Evolutionary conservation across 23 tunicate genomes (phyloP), one percentile per base, ranked within the genome.

Genomic region (Ascidia mentula): DNA sequence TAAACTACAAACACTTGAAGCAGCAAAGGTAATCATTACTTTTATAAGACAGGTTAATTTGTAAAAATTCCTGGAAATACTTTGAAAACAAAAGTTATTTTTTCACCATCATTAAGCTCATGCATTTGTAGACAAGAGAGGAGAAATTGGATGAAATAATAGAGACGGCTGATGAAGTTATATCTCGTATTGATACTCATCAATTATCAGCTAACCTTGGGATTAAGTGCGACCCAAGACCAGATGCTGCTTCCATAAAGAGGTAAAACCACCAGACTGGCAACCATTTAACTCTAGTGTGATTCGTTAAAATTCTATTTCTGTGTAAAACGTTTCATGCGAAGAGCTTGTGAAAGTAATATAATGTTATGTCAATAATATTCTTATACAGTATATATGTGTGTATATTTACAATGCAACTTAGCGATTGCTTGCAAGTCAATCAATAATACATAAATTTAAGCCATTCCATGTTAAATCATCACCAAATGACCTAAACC

Each of bases 211-310:
- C 89, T 12, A 84, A 88, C 65, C 82, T 88, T 36, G 97, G 97
- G 9, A 38, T 82, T 2, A 91, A 91, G 46, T 59, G 33, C 60
- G 97, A 91, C 45, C 90, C 97, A 1, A 86, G 97, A 78, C 86
- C 97, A 15, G 90, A 91, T 36, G 90, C 90, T 0, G 82, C 90
- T 5, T 32, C 75, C 37, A 82, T 81, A 4, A 82, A 91, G 78
- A 89, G 87, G 97, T 91, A 40, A 40, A n/a, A n/a, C n/a, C n/a
- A n/a, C n/a, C n/a, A n/a, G n/a, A n/a, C n/a, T n/a, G n/a, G n/a
- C n/a, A n/a, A n/a, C n/a, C n/a, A n/a, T n/a, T n/a, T n/a, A n/a
- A n/a, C n/a, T n/a, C n/a, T n/a, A n/a, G n/a, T n/a, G n/a, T n/a
- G n/a, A n/a, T n/a, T n/a, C n/a, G n/a, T n/a, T n/a, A n/a, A n/a